Conservation (phyloP, 2,888 invertebrate genomes). For the Dysmachus trigonus region DNA sequence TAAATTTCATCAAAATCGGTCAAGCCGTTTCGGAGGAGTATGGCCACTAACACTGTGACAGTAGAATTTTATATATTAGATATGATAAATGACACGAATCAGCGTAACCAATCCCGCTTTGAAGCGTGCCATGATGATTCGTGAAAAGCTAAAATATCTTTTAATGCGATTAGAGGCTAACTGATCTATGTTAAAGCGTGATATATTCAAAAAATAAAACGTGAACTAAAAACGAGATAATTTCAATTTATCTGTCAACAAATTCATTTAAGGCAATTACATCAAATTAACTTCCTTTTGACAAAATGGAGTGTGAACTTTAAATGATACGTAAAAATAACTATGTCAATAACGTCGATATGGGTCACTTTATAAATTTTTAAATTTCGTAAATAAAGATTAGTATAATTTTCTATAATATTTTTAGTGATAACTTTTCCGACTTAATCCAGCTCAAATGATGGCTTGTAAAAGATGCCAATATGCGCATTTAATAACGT, state of each 20-base stretch:
- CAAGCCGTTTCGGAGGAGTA: no score
- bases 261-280: neutral
- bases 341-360: neutral
- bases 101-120: neutral
- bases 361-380: neutral
- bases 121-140: neutral
- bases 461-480: neutral
- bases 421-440: neutral
- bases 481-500: neutral
- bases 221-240: neutral
- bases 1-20: no score
- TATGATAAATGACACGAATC: no score
- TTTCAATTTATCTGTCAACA: neutral
- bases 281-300: neutral
- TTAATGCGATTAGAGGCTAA: neutral
- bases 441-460: neutral
- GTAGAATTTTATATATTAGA: no score
- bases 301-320: neutral
- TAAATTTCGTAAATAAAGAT: neutral
- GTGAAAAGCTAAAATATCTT: neutral
- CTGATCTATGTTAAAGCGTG: neutral
- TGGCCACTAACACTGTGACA: no score
- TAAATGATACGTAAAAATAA: neutral
- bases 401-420: neutral
- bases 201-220: neutral